A percentile compares a stretch with the other conserved stretches of the same genome.
Conservation (phyloP, 2,888 invertebrate species). For the Heliconius sara region DNA sequence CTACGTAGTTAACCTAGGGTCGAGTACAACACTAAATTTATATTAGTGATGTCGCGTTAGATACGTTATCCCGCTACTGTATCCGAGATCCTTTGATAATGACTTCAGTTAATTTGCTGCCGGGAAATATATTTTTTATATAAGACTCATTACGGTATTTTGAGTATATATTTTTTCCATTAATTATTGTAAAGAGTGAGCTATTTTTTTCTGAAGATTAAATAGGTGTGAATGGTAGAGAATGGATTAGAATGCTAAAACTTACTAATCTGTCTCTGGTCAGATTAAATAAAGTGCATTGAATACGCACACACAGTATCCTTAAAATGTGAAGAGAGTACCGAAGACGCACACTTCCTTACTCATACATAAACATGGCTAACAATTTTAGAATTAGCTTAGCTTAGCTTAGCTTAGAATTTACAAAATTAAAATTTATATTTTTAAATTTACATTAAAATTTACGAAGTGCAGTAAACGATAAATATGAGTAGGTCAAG, state of each 20-base stretch:
- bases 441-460: too few species aligned
- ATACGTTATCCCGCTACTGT: conserved; percentile 75
- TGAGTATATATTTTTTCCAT: not conserved
- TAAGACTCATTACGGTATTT: conserved; percentile 3
- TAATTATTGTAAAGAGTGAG: not conserved
- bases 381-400: too few species aligned
- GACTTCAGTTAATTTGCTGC: conserved; percentile 62
- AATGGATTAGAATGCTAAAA: not conserved
- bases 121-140: conserved; percentile 58
- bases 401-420: too few species aligned
- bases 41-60: conserved; percentile 74
- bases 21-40: conserved; percentile 67
- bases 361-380: too few species aligned
- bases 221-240: not conserved
- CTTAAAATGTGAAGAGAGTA: too few species aligned
- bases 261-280: not conserved
- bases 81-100: conserved; percentile 66
- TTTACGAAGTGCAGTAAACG: too few species aligned
- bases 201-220: not conserved
- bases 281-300: not conserved
- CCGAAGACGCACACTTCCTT: too few species aligned
- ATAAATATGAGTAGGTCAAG: not conserved
- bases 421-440: too few species aligned
- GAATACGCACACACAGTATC: not conserved
- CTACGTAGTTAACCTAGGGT: conserved; percentile 71